Evolutionary conservation across 2,113 vertebrate genomes (phyloP), one percentile per base, ranked within the genome.

Genomic region (Carettochelys insculpta): DNA sequence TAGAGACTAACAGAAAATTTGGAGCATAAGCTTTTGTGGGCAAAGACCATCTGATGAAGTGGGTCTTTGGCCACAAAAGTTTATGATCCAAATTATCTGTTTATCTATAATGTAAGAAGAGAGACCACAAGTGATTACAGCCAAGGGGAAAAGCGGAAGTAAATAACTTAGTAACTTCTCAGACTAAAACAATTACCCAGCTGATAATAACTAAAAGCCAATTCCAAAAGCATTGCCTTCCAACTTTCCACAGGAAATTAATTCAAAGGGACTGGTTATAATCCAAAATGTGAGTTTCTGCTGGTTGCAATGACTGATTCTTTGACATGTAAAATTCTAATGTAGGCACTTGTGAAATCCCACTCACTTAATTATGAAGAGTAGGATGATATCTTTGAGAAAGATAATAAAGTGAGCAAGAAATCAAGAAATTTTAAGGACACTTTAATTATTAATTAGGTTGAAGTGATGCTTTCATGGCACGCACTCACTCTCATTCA

Each of bases 361-460:
- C 27, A 8, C 27, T 93, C 20, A 29, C 84, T 92, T 90, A 94
- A 85, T 53, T 41, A 90, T 84, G 43, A 3, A 83, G 77, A 77
- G 20, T 88, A n/a, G 51, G n/a, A 76, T 76, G 6, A 88, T 80
- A 34, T 82, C 51, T 82, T 90, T 90, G 25, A 77, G 77, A 94
- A 94, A 78, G 77, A 89, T 76, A 71, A 78, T 81, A 54, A 93
- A 92, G 85, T 84, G 76, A 61, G 80, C 82, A 68, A n/a, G 41
- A 96, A 92, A 58, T 93, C 85, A 94, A 92, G 41, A 92, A 94
- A 88, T 80, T 25, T 78, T 95, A 96, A 90, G 68, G 86, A 31
- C 7, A 25, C 27, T 89, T 91, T 89, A 94, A 94, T 94, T 92
- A 90, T 87, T 78, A 85, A 85, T 61, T 91, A 85, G 88, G 87